These are phyloP conservation scores for Drosophila ogumai DNA, from an alignment of 1,140 invertebrate genomes.

Conservation along the genomic window DNA sequence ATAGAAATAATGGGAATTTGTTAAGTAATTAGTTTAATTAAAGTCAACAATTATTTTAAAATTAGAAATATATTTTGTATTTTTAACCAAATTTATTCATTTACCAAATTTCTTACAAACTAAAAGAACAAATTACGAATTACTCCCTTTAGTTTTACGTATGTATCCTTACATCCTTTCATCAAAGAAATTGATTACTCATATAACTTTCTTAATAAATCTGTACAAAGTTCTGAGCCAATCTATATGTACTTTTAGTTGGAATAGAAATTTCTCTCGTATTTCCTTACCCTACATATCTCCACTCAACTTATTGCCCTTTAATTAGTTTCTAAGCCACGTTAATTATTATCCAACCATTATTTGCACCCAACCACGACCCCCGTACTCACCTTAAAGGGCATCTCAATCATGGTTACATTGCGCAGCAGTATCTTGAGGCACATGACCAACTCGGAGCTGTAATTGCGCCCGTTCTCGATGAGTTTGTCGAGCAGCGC, in stretches of 20 bases:
- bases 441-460: conserved; percentile 88
- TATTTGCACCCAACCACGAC: not conserved
- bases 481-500: conserved; percentile 88
- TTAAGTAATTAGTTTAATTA: not conserved
- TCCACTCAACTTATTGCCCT: not conserved
- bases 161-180: too few species aligned
- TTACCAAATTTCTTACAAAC: too few species aligned
- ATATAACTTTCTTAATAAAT: not conserved
- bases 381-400: conserved; percentile 75
- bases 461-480: conserved; percentile 87
- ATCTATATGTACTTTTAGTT: not conserved
- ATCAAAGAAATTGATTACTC: not conserved
- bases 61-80: too few species aligned
- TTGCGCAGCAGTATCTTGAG: conserved; percentile 89
- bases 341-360: not conserved
- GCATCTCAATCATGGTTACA: conserved; percentile 85
- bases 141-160: too few species aligned
- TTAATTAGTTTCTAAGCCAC: not conserved
- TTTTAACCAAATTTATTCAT: too few species aligned
- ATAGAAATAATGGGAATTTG: conserved; percentile 4
- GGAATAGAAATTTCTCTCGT: not conserved
- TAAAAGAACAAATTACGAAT: too few species aligned
- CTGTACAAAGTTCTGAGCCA: not conserved
- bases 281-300: not conserved
- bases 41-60: not conserved